These are phyloP conservation scores for Melitaea cinxia DNA, from an alignment of 1,140 invertebrate species.

Conservation along the genomic window DNA sequence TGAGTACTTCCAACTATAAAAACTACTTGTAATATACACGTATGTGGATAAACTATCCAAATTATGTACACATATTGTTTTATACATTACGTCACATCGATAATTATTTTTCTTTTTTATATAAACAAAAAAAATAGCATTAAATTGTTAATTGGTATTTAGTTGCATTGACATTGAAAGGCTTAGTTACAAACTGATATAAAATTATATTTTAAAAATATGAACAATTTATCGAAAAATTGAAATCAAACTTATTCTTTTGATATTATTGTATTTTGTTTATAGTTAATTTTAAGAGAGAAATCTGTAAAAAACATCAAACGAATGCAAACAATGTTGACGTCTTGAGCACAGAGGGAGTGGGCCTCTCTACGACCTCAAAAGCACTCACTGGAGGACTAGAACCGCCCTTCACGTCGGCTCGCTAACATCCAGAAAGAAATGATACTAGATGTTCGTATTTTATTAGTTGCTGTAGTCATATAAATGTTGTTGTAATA, in stretches of 20 bases:
- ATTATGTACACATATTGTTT: background rate
- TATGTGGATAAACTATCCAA: background rate
- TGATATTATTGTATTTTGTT: constrained; percentile 7
- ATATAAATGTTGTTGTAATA: background rate
- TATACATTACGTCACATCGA: too few relatives aligned
- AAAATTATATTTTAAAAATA: too few relatives aligned
- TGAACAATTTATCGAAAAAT: background rate
- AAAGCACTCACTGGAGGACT: constrained; percentile 29
- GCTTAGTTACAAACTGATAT: too few relatives aligned
- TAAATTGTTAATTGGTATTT: too few relatives aligned
- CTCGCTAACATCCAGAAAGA: constrained; percentile 28
- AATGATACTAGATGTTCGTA: constrained; percentile 26
- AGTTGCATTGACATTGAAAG: too few relatives aligned
- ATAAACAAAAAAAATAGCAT: too few relatives aligned
- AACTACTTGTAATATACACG: background rate
- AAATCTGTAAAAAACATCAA: constrained; percentile 34
- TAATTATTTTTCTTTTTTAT: too few relatives aligned
- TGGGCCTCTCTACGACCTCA: constrained; percentile 20
- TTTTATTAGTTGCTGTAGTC: constrained; percentile 10
- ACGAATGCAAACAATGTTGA: constrained; percentile 32
- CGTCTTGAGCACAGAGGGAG: constrained; percentile 29
- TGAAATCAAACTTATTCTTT: constrained; percentile 1
- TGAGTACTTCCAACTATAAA: constrained; percentile 13
- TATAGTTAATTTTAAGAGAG: constrained; percentile 20
- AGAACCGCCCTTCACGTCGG: constrained; percentile 22